Conservation (phyloP, 1,140 invertebrate species). For the Drosophila elegans region DNA sequence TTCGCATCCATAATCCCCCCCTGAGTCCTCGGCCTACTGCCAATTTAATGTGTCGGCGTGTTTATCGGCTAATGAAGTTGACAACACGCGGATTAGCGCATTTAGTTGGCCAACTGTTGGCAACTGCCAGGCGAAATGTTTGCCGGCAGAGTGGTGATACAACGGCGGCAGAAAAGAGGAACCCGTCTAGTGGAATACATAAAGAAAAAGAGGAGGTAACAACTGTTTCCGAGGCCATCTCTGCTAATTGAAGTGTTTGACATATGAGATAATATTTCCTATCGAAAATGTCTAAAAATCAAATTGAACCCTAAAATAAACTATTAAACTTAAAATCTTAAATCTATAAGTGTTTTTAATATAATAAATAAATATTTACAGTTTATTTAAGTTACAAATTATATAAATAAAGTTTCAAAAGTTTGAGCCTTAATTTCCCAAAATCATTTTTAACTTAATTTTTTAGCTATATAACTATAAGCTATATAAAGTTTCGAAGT, state of each 20-base stretch:
- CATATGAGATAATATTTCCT: no score
- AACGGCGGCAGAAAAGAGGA: conserved; percentile 3
- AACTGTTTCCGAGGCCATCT: background rate
- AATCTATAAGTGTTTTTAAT: no score
- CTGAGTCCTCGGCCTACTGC: conserved; percentile 23
- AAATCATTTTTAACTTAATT: background rate
- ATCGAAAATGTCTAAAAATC: no score
- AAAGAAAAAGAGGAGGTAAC: background rate
- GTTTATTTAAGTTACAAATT: no score
- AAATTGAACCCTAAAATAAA: no score
- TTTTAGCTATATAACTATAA: no score
- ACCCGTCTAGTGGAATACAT: conserved; percentile 19
- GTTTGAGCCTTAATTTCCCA: no score
- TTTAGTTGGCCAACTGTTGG: conserved; percentile 78
- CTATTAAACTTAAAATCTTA: no score
- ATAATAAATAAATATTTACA: no score
- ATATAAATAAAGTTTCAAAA: no score
- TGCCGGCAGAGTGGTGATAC: background rate
- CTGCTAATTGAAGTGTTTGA: no score
- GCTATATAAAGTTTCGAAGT: no score
- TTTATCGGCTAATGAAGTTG: conserved; percentile 85
- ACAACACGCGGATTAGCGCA: conserved; percentile 85
- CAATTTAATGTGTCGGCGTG: conserved; percentile 85
- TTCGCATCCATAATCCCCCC: conserved; percentile 38
- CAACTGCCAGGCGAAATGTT: conserved; percentile 26